Percentiles rank a stretch among this genome's conserved stretches.
These are phyloP conservation scores for Cygnus atratus DNA, from an alignment of 2,113 vertebrate genomes.

Conservation along the genomic window DNA sequence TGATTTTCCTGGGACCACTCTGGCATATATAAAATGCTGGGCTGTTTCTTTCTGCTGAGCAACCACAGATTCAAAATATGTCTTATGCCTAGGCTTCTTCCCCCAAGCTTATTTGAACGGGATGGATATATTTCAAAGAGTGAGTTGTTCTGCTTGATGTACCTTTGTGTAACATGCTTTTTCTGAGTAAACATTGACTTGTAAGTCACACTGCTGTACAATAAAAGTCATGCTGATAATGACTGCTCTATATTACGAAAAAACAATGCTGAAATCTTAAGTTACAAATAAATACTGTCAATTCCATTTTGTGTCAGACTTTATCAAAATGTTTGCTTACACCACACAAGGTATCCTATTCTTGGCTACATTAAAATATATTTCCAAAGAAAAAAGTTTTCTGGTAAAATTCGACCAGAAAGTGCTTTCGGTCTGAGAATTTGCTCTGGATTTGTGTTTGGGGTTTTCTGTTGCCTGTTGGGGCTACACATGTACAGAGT, in stretches of 20 bases:
- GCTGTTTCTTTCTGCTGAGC: background rate
- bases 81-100: conserved; percentile 60
- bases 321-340: background rate
- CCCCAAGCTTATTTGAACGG: conserved; percentile 76
- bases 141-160: conserved; percentile 73
- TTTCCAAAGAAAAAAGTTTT: background rate
- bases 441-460: background rate
- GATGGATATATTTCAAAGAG: conserved; percentile 70
- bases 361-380: background rate
- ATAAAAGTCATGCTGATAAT: background rate
- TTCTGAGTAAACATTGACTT: conserved; percentile 56
- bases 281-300: background rate
- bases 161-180: conserved; percentile 75
- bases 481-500: background rate
- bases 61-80: background rate
- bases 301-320: background rate
- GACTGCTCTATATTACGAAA: background rate
- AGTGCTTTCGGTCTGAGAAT: background rate
- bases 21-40: background rate
- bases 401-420: background rate
- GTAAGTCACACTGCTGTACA: conserved; percentile 49
- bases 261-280: background rate
- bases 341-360: background rate
- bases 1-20: background rate
- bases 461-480: background rate